A percentile compares a stretch with the other conserved stretches of the same genome.
These are phyloP conservation scores for Phoenicopterus ruber DNA, from an alignment of 2,113 vertebrate genomes.

Conservation along the genomic window DNA sequence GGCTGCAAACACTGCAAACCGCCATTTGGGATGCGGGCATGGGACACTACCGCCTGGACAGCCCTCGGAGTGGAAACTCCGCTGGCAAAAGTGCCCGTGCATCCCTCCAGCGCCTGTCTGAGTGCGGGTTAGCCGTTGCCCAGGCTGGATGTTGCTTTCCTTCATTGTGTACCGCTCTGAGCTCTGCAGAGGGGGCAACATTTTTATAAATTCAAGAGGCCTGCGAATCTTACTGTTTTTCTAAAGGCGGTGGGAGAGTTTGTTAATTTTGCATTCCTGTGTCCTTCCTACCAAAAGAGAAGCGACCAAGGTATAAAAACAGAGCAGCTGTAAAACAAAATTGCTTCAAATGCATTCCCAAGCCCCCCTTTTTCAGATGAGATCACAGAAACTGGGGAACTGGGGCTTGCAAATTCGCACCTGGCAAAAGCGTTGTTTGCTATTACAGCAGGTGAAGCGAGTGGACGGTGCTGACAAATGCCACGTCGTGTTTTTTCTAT, in stretches of 20 bases:
- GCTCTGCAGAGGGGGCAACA: fast-evolving
- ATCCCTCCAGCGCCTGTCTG: not conserved
- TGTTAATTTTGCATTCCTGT: not conserved
- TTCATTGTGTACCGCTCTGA: not conserved
- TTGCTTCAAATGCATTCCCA: not conserved
- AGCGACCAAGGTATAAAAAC: not conserved
- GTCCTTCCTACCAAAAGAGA: not conserved
- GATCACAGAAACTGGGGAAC: not conserved
- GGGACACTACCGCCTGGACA: not conserved
- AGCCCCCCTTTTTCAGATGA: not conserved
- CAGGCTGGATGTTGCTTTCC: not conserved
- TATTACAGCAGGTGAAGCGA: not conserved
- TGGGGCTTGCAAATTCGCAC: not conserved
- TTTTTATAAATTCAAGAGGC: not conserved
- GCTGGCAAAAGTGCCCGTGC: fast-evolving
- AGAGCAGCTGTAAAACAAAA: not conserved
- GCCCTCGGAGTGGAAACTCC: fast-evolving
- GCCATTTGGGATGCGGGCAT: not conserved
- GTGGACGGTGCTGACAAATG: not conserved
- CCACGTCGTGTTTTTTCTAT: not conserved
- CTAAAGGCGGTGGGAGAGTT: not conserved
- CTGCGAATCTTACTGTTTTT: not conserved
- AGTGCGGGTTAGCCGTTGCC: fast-evolving
- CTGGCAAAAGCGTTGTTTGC: not conserved
- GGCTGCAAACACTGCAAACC: not conserved